A percentile compares a stretch with the other conserved stretches of the same genome.
These are phyloP conservation scores for Chionoecetes opilio DNA, from an alignment of 1,140 invertebrate genomes.

Conservation along the genomic window DNA sequence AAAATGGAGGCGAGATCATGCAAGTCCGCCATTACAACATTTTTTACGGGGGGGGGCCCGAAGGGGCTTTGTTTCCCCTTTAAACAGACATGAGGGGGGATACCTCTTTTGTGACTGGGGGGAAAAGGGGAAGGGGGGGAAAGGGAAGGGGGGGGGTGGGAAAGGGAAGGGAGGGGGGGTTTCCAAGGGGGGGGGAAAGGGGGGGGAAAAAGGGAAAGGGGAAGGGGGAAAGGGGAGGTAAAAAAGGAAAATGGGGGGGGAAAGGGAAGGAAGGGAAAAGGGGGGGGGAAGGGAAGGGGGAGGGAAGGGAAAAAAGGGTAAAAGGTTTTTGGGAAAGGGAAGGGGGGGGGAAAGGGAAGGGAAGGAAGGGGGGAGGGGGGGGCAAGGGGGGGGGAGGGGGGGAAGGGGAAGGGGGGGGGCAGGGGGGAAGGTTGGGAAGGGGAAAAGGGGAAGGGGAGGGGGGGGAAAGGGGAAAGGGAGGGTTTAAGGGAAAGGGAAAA, in stretches of 20 bases:
- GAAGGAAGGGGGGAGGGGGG: too few relatives aligned
- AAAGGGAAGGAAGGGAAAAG: neutral
- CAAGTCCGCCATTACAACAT: neutral
- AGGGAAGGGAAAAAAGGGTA: neutral
- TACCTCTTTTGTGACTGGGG: neutral
- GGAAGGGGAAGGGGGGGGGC: too few relatives aligned
- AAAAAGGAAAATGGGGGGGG: neutral
- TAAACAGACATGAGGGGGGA: neutral
- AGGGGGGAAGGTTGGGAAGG: too few relatives aligned
- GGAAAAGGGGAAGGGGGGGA: neutral
- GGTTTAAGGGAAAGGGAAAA: too few relatives aligned
- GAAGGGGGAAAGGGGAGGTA: neutral
- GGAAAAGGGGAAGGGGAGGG: too few relatives aligned
- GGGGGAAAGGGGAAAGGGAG: too few relatives aligned
- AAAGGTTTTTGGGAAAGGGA: neutral
- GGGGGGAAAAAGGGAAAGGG: neutral
- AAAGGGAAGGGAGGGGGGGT: neutral
- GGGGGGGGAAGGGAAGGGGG: neutral
- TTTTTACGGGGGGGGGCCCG: neutral
- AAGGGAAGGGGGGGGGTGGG: neutral
- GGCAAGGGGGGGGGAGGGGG: too few relatives aligned
- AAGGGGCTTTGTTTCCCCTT: too few relatives aligned
- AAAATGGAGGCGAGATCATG: slow-evolving; percentile 17
- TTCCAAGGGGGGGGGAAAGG: neutral
- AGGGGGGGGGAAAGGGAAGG: too few relatives aligned